These are phyloP conservation scores for Salmo trutta DNA, from an alignment of 2,797 vertebrate species.

Conservation along the genomic window DNA sequence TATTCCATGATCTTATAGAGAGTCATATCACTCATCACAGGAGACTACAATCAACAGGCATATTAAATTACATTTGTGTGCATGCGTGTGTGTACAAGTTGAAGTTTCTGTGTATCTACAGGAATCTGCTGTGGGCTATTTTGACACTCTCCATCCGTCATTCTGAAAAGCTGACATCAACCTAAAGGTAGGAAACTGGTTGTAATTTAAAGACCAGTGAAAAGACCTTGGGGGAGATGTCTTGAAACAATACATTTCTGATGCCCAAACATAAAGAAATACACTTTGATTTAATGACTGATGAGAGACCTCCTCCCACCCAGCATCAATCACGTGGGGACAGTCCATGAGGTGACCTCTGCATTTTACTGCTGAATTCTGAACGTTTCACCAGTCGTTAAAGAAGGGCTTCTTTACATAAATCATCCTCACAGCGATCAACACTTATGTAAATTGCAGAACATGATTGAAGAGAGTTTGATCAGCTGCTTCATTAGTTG, in stretches of 20 bases:
- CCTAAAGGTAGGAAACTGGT: conserved; percentile 20
- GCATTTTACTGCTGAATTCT: conserved; percentile 42
- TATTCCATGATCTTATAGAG: not conserved
- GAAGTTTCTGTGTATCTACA: conserved; percentile 6
- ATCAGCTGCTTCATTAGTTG: conserved; percentile 50
- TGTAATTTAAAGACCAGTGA: conserved; percentile 22
- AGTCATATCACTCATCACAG: conserved; percentile 1
- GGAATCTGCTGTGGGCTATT: conserved; percentile 6
- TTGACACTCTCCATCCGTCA: conserved; percentile 23
- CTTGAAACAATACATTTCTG: conserved; percentile 36
- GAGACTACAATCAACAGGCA: conserved; percentile 35
- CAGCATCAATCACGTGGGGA: conserved; percentile 43
- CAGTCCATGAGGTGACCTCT: conserved; percentile 47
- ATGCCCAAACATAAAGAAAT: conserved; percentile 39
- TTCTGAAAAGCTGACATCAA: conserved; percentile 30
- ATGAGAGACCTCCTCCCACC: conserved; percentile 22
- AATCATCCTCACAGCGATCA: conserved; percentile 37
- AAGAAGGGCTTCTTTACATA: conserved; percentile 33
- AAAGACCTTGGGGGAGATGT: conserved; percentile 31
- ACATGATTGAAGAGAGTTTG: conserved; percentile 38
- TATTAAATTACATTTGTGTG: conserved; percentile 8
- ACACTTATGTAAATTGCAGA: conserved; percentile 38
- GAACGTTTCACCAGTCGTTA: conserved; percentile 41
- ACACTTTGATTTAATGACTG: conserved; percentile 47
- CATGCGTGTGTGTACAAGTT: conserved; percentile 4